phyloP scores from a whole-genome alignment of 2,888 invertebrate genomes.

The Drosophila mimetica region DNA sequence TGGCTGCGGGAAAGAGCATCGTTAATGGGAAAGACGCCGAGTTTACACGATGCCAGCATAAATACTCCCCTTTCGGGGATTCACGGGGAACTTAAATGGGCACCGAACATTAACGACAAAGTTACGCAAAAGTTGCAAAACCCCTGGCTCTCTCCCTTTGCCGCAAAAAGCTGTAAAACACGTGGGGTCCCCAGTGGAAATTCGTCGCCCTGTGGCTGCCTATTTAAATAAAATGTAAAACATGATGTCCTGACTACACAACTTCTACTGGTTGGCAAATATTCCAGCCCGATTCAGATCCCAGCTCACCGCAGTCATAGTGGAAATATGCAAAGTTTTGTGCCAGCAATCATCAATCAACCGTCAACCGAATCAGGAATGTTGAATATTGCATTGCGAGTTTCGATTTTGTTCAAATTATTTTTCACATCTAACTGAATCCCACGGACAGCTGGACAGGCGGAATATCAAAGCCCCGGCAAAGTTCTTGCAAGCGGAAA shows the following conservation, averaged over 20 bases:
- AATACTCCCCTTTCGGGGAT: constrained; percentile 23
- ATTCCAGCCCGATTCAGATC: constrained; percentile 1
- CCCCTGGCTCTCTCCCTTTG: not conserved
- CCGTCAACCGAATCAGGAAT: constrained; percentile 18
- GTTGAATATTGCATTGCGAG: constrained; percentile 47
- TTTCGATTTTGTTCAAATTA: constrained; percentile 41
- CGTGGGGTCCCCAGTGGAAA: constrained; percentile 13
- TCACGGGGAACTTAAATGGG: constrained; percentile 20
- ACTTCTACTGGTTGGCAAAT: constrained; percentile 13
- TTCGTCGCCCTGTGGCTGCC: constrained; percentile 6
- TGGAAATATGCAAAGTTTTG: constrained; percentile 30
- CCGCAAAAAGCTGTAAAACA: constrained; percentile 31
- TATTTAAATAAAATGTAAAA: constrained; percentile 39
- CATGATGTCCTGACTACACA: constrained; percentile 25
- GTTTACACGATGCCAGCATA: constrained; percentile 28
- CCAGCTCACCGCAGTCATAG: constrained; percentile 20
- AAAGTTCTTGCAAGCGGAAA: constrained; percentile 5
- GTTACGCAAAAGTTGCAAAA: constrained; percentile 32
- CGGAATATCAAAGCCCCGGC: constrained; percentile 5
- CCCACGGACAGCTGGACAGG: not conserved
- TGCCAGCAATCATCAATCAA: constrained; percentile 36
- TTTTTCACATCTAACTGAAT: constrained; percentile 14
- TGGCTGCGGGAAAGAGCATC: constrained; percentile 36
- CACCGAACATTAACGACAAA: constrained; percentile 30
- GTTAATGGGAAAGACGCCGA: constrained; percentile 38